Evolutionary conservation across 2,113 vertebrate genomes (phyloP).

Genomic region (Trochalopteron elliotii): DNA sequence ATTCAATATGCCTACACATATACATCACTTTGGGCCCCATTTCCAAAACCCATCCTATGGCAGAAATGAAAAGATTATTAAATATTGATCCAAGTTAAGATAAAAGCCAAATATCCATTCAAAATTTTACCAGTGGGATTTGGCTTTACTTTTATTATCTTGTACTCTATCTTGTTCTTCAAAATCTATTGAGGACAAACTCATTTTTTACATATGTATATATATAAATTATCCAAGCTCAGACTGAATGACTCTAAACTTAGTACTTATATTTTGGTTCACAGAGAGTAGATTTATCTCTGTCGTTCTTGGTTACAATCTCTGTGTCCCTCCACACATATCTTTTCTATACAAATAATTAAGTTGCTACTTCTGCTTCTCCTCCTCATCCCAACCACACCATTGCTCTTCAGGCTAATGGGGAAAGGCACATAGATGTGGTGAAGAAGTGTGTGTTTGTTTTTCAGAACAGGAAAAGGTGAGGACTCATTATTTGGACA

Average conservation of each 20-base stretch:
- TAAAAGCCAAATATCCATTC: not conserved
- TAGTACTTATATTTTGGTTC: not conserved
- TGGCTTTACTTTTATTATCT: not conserved
- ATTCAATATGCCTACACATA: not conserved
- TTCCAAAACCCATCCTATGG: not conserved
- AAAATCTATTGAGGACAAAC: not conserved
- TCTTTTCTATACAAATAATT: not conserved
- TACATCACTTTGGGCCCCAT: not conserved
- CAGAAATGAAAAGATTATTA: not conserved
- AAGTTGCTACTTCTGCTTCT: not conserved
- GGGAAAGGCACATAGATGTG: not conserved
- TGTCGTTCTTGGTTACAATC: accelerated
- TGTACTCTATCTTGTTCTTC: not conserved
- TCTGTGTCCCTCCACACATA: not conserved
- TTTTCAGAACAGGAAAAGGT: not conserved
- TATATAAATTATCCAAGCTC: not conserved
- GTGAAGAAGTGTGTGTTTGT: not conserved
- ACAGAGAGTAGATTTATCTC: not conserved
- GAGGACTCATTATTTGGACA: not conserved
- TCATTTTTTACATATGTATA: not conserved
- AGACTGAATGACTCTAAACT: not conserved
- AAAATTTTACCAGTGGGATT: not conserved
- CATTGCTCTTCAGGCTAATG: accelerated
- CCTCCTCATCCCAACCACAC: not conserved
- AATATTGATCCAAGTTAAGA: not conserved